A percentile compares a stretch with the other conserved stretches of the same genome.
phyloP scores from a whole-genome alignment of 2,888 invertebrate species.

The Microplitis deprimator region DNA sequence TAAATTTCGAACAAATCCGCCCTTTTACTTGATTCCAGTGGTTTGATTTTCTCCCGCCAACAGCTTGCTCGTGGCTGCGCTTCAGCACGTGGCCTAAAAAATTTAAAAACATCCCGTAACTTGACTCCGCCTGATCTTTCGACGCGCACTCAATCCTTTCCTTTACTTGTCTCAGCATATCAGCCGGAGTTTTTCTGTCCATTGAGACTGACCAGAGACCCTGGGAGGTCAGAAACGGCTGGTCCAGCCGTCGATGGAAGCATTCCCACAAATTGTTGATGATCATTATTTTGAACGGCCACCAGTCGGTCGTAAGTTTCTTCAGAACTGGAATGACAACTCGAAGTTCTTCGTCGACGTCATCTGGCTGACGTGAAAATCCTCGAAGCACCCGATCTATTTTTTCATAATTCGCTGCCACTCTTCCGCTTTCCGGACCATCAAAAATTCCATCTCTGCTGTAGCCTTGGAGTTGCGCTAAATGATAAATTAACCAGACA shows the following conservation, averaged over 20 bases:
- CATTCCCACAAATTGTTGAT: constrained; percentile 75
- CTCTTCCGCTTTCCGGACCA: constrained; percentile 58
- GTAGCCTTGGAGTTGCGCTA: constrained; percentile 71
- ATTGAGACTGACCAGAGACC: constrained; percentile 68
- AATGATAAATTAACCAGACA: constrained; percentile 72
- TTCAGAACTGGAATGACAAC: constrained; percentile 71
- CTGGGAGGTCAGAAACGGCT: constrained; percentile 73
- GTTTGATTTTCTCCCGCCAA: constrained; percentile 52
- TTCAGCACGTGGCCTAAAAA: constrained; percentile 69
- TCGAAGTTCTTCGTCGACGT: constrained; percentile 72
- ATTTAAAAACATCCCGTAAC: constrained; percentile 72
- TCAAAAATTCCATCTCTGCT: constrained; percentile 66
- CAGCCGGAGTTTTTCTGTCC: constrained; percentile 66
- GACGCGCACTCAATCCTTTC: constrained; percentile 61
- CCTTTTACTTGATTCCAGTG: constrained; percentile 74
- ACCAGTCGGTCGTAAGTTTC: constrained; percentile 71
- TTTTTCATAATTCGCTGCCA: constrained; percentile 70
- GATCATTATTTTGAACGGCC: constrained; percentile 69
- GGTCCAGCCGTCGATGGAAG: constrained; percentile 75
- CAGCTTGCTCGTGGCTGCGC: constrained; percentile 58
- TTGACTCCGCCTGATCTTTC: constrained; percentile 67
- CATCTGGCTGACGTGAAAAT: constrained; percentile 67
- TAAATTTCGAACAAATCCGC: constrained; percentile 76
- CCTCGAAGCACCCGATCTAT: constrained; percentile 72
- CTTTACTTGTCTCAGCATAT: constrained; percentile 68